Conservation (phyloP, 1,140 invertebrate species). For the Drosophila parabipectinata region DNA sequence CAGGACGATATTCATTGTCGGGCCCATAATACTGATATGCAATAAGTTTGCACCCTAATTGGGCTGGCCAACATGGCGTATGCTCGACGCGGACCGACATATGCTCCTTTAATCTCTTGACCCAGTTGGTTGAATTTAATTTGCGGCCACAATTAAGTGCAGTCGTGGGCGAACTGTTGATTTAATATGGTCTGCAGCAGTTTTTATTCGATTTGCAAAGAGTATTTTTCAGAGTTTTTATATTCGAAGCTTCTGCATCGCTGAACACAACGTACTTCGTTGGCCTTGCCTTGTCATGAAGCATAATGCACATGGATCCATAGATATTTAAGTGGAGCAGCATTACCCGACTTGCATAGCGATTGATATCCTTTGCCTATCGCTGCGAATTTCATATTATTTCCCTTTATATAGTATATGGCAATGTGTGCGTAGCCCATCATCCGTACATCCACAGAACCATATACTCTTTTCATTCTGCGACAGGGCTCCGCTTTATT, state of each 20-base stretch:
- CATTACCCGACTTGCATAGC: constrained; percentile 27
- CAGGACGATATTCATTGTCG: constrained; percentile 14
- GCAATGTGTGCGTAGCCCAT: constrained; percentile 9
- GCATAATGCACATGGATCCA: constrained; percentile 50
- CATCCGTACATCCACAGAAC: constrained; percentile 9
- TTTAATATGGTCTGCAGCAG: constrained; percentile 17
- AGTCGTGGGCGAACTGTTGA: constrained; percentile 3
- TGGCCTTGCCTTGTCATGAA: constrained; percentile 47
- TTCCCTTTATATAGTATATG: constrained; percentile 28
- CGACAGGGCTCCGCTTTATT: constrained; percentile 5
- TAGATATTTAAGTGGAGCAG: constrained; percentile 30
- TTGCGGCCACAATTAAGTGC: constrained; percentile 39
- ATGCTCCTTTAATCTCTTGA: constrained; percentile 44
- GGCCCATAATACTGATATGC: constrained; percentile 4
- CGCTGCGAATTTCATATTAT: constrained; percentile 53
- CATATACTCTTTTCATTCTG: constrained; percentile 6
- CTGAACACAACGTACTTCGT: constrained; percentile 28
- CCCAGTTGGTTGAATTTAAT: constrained; percentile 39
- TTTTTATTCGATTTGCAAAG: constrained; percentile 28
- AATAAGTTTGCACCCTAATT: constrained; percentile 34
- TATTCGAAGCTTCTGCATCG: constrained; percentile 14
- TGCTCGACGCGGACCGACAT: constrained; percentile 24
- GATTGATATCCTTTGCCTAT: constrained; percentile 59
- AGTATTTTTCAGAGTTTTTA: constrained; percentile 3
- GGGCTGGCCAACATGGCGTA: constrained; percentile 32